phyloP scores from a whole-genome alignment of 2,888 invertebrate genomes.

The Cheilosia urbana region DNA sequence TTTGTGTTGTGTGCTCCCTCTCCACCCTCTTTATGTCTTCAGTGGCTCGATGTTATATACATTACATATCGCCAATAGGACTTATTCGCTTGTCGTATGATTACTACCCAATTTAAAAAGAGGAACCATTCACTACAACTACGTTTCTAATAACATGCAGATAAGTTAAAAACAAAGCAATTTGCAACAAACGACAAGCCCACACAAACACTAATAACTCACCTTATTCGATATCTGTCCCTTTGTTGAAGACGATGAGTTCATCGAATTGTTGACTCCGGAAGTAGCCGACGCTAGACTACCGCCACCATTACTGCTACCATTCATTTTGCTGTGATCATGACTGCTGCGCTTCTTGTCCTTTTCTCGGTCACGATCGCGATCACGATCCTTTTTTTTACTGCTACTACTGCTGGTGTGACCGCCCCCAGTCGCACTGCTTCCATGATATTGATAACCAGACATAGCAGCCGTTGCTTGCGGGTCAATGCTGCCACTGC shows the following conservation, averaged over 20 bases:
- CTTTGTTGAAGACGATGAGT: slow-evolving; percentile 76
- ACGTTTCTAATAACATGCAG: slow-evolving; percentile 1
- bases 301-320: slow-evolving; percentile 71
- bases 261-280: slow-evolving; percentile 37
- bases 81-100: neutral
- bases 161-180: slow-evolving; percentile 28
- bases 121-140: neutral
- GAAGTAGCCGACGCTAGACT: slow-evolving; percentile 49
- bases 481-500: slow-evolving; percentile 63
- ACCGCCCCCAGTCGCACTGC: slow-evolving; percentile 37
- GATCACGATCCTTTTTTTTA: slow-evolving; percentile 82
- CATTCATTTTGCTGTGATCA: slow-evolving; percentile 81
- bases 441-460: slow-evolving; percentile 67
- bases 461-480: slow-evolving; percentile 15
- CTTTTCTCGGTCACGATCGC: slow-evolving; percentile 79
- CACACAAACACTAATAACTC: slow-evolving; percentile 58
- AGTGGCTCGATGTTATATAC: too few species aligned
- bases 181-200: neutral
- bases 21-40: too few species aligned
- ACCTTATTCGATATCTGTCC: slow-evolving; percentile 79
- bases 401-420: slow-evolving; percentile 77
- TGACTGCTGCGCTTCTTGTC: slow-evolving; percentile 80
- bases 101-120: neutral
- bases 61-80: too few species aligned
- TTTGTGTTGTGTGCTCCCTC: too few species aligned